Percentiles rank a stretch among this genome's conserved stretches.
Conservation (phyloP, 1,140 invertebrate genomes). For the Halictus rubicundus region DNA sequence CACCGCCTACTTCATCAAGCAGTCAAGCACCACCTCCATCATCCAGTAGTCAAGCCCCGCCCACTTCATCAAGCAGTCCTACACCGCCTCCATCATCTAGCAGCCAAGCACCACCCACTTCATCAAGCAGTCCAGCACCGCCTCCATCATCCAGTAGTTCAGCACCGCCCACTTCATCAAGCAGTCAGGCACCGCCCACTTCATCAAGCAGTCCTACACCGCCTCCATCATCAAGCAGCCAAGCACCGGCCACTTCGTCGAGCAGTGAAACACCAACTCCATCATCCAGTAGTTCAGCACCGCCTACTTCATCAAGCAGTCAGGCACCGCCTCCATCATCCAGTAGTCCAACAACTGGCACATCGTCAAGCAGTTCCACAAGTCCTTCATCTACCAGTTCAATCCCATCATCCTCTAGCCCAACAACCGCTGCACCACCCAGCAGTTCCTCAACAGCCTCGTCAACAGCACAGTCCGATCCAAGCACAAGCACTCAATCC, state of each 20-base stretch:
- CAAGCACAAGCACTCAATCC: constrained; percentile 6
- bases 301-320: background rate
- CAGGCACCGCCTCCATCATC: background rate
- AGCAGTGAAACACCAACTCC: background rate
- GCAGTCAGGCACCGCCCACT: background rate
- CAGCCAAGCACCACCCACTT: background rate
- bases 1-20: background rate
- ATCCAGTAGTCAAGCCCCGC: background rate
- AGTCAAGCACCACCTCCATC: background rate
- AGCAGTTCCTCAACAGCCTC: background rate
- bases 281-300: background rate
- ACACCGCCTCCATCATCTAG: background rate
- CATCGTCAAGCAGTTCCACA: background rate
- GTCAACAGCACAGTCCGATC: constrained; percentile 3
- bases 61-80: background rate
- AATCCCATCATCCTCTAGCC: background rate
- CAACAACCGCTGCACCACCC: background rate
- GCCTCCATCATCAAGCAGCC: constrained; percentile 51
- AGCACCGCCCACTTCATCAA: background rate
- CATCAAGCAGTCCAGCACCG: background rate
- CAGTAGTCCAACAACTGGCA: background rate
- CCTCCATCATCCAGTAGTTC: constrained; percentile 51
- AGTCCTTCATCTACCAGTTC: background rate
- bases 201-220: background rate
- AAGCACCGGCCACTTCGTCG: too few species aligned